Evolutionary conservation across 2,113 vertebrate species (phyloP), one percentile per base, ranked within the genome.

Genomic region (Alosa alosa): DNA sequence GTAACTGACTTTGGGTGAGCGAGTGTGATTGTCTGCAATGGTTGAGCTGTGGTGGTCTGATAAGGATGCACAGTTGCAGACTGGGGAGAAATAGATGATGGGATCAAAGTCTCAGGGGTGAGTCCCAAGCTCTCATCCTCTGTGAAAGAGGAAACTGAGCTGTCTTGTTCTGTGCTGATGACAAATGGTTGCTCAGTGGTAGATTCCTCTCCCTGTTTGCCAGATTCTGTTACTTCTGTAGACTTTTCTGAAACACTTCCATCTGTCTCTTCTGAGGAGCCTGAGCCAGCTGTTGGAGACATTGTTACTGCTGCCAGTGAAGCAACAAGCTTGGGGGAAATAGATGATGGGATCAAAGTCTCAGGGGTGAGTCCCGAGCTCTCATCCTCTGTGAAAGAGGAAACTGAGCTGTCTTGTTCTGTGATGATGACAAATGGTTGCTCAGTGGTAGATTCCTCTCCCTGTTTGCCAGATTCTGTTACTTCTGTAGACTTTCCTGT

Each of bases 181-280:
- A 22, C 31, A 75, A 72, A 88, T 84, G 88, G 41, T 17, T 84
- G 89, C 20, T 90, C 86, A 85, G 91, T 91, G 87, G 82, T 82
- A 85, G 86, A 47, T 87, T 44, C 41, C 41, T 44, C 41, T 44
- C 41, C 41, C 41, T 44, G 41, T 44, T 44, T 44, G 41, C 4
- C 41, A 44, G 41, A 44, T 44, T 44, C 41, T 44, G 41, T 44
- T 44, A 44, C 41, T 44, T 44, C 2, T 44, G 41, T 44, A 44
- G 41, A 83, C 82, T 50, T 49, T n/a, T 64, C 60, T 64, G 20
- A 6, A n/a, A 22, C 7, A 25, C 31, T 44, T 60, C 41, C 10
- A 36, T 82, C 83, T 25, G 86, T 87, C 39, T 81, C 84, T 52
- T 86, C 22, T 86, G 87, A 57, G 25, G 83, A 82, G 45, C 85